Evolutionary conservation across 2,888 invertebrate genomes (phyloP), one percentile per base, ranked within the genome.

Genomic region (Leptogaster cylindrica): DNA sequence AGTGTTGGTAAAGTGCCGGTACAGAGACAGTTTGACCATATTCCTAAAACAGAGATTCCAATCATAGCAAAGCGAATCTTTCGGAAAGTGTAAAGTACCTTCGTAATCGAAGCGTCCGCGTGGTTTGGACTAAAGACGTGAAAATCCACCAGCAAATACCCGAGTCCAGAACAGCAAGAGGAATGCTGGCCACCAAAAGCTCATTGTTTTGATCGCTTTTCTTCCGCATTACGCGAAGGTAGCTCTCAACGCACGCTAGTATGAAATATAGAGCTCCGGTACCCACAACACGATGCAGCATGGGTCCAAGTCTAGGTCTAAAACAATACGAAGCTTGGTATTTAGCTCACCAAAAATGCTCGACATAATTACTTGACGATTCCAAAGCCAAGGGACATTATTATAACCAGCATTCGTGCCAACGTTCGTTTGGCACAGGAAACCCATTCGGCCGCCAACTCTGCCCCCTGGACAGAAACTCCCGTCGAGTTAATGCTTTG

Each of bases 81-180:
- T n/a, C n/a, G n/a, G n/a, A n/a, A n/a, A n/a, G n/a, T n/a, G n/a
- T n/a, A n/a, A n/a, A 14, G 36, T 70, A 88, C 88, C 89, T 86
- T 74, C 96, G 83, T 68, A 97, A 83, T 73, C 95, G 86, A 70
- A 97, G 83, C 0, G 95, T 95, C 72, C 96, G 83, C 74, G 93
- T 95, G 1, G 97, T 97, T 78, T 92, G 91, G 12, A 95, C 90
- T 63, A 97, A 85, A 10, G 90, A 90, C 2, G 90, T 89, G 77
- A 92, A 92, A 74, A 95, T 94, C 95, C 95, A 95, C 93, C 95
- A 97, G 77, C 93, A 95, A 76, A 97, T 92, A 77, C 91, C 87
- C 76, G 89, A 86, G 81, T 93, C 95, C 25, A 94, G 82, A 33
- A 95, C 86, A 23, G 95, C 93, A 67, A 97, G 83, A 12, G 95